Evolutionary conservation across 1,140 invertebrate genomes (phyloP), one percentile per base, ranked within the genome.

Genomic region (Oreohelix idahoensis): DNA sequence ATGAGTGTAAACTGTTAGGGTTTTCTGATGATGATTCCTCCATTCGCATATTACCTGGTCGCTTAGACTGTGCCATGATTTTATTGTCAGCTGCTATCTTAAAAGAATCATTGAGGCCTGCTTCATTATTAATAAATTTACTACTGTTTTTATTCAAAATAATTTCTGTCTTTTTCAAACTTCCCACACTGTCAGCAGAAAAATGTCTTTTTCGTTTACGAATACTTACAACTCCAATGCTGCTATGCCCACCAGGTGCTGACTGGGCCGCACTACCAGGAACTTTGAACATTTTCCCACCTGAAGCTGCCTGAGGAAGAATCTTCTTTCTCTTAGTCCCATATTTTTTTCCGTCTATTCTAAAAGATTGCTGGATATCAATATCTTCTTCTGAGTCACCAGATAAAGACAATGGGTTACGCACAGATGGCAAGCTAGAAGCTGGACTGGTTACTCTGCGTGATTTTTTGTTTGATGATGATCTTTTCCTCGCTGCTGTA

Each of bases 11-110:
- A 39, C 42, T 82, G 70, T 51, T 38, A n/a, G 80, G 80, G n/a
- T 82, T 74, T 35, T 82, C 80, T 35, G 80, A 75, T 32, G 80
- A 79, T 20, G 78, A 71, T 35, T 71, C 66, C 10, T 42, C 79
- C 23, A 36, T 26, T 35, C 35, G 35, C 36, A 26, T n/a, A 38
- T 23, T 39, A 5, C 13, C 15, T 58, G 53, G 53, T 45, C 5
- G 5, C 1, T 58, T 58, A 15, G 10, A 2, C 20, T 58, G 1
- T 39, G 15, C 26, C 8, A 15, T 78, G 4, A 36, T 58, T n/a
- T 66, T 66, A 4, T 2, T 10, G 10, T n/a, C 23, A 15, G 53
- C 23, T 58, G 23, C 53, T 35, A 66, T 32, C 5, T 35, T 66
- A 29, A 32, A 17, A 15, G 29, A 66, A 32, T 66, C 51, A 58